phyloP scores from a whole-genome alignment of 2,797 vertebrate species.

The Paedocypris micromegethes region DNA sequence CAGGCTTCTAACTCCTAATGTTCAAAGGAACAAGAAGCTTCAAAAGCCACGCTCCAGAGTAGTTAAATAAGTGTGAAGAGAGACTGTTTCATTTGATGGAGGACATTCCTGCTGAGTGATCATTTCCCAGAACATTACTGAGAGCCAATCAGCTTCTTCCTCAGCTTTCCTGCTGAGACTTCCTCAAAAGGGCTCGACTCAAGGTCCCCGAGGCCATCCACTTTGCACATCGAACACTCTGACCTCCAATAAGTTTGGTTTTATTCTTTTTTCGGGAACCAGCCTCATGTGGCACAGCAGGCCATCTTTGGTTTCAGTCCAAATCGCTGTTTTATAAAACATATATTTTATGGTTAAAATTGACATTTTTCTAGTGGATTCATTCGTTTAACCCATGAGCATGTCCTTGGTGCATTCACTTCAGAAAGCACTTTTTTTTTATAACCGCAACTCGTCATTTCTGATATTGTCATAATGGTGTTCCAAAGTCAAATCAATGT shows the following conservation, averaged over 20 bases:
- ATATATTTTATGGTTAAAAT: too few species aligned
- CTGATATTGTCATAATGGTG: too few species aligned
- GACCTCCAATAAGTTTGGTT: slow-evolving; percentile 27
- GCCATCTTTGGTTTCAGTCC: not conserved
- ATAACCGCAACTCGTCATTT: not conserved
- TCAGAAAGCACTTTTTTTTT: slow-evolving; percentile 7
- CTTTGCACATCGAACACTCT: slow-evolving; percentile 30
- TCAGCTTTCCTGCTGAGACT: slow-evolving; percentile 27
- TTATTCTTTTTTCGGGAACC: slow-evolving; percentile 17
- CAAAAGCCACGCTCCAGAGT: slow-evolving; percentile 25
- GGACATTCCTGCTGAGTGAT: slow-evolving; percentile 37
- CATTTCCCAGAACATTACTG: slow-evolving; percentile 25
- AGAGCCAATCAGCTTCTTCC: slow-evolving; percentile 27
- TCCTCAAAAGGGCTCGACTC: slow-evolving; percentile 24
- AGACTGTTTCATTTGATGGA: slow-evolving; percentile 35
- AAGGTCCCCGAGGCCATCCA: slow-evolving; percentile 27
- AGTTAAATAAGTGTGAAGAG: slow-evolving; percentile 21
- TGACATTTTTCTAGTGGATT: too few species aligned
- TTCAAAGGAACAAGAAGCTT: slow-evolving; percentile 22
- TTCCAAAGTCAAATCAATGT: too few species aligned
- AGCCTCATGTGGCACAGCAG: slow-evolving; percentile 12
- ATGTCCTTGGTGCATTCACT: too few species aligned
- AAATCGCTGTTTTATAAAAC: not conserved
- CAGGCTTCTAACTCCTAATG: slow-evolving; percentile 31
- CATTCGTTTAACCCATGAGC: too few species aligned